phyloP scores from a whole-genome alignment of 1,140 invertebrate species.

The Lordiphosa clarofinis region DNA sequence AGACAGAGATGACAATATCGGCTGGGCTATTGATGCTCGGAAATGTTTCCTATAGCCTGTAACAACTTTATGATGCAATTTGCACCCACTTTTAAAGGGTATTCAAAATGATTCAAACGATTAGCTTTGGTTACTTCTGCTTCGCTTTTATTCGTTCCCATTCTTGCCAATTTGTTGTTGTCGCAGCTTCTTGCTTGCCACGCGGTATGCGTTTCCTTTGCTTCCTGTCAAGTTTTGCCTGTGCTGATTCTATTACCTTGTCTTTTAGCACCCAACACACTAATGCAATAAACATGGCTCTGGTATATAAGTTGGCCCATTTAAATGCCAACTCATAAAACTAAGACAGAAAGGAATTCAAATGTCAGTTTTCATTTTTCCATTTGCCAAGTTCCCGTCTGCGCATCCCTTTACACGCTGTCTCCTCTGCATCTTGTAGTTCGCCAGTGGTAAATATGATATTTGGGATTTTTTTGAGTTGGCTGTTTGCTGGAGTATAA shows the following conservation, averaged over 20 bases:
- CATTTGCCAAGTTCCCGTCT: constrained; percentile 36
- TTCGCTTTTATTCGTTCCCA: no score
- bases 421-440: constrained; percentile 20
- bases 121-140: no score
- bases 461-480: constrained; percentile 66
- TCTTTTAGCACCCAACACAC: constrained; percentile 4
- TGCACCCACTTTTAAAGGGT: no score
- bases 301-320: constrained; percentile 15
- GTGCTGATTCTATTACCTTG: constrained; percentile 29
- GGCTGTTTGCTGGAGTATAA: constrained; percentile 44
- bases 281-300: constrained; percentile 15
- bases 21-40: no score
- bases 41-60: no score
- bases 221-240: constrained; percentile 1
- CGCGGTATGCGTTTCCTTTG: neutral
- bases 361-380: constrained; percentile 60
- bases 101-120: no score
- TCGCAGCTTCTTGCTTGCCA: no score
- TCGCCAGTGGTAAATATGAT: constrained; percentile 71
- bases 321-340: constrained; percentile 8
- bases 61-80: no score
- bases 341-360: constrained; percentile 35
- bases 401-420: constrained; percentile 29
- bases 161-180: no score
- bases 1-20: no score